Conservation (phyloP, 2,888 invertebrate genomes). For the Drosophila nr. perissopoda region DNA sequence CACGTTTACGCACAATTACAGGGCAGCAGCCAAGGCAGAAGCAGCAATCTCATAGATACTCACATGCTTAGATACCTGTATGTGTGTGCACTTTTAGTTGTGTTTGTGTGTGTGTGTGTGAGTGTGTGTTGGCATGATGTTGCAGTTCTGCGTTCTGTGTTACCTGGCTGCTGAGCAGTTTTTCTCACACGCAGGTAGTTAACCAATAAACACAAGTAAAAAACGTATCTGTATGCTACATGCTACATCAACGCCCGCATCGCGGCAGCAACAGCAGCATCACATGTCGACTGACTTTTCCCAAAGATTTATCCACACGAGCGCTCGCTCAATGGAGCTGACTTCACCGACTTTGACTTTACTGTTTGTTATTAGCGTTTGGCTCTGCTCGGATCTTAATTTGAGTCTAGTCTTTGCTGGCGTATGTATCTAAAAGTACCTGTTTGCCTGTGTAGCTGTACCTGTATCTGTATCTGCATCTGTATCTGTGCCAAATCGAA, state of each 20-base stretch:
- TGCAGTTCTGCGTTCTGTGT: slow-evolving; percentile 35
- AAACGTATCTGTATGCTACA: slow-evolving; percentile 66
- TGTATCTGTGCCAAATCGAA: slow-evolving; percentile 15
- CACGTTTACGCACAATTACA: slow-evolving; percentile 80
- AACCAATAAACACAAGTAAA: slow-evolving; percentile 62
- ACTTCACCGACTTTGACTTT: slow-evolving; percentile 58
- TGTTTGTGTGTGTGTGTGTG: slow-evolving; percentile 21
- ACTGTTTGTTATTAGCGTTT: slow-evolving; percentile 68
- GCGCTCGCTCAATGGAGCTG: slow-evolving; percentile 67
- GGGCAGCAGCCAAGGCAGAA: slow-evolving; percentile 8
- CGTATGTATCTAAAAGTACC: not conserved
- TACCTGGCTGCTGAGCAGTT: slow-evolving; percentile 42
- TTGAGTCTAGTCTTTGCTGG: slow-evolving; percentile 39
- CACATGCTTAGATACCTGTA: slow-evolving; percentile 20
- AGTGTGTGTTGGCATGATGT: slow-evolving; percentile 36
- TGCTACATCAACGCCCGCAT: slow-evolving; percentile 61
- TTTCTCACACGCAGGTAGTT: slow-evolving; percentile 77
- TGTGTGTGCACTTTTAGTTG: slow-evolving; percentile 32
- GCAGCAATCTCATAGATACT: slow-evolving; percentile 31
- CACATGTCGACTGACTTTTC: slow-evolving; percentile 46
- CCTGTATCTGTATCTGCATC: slow-evolving; percentile 15
- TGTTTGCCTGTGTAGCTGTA: not conserved
- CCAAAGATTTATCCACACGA: slow-evolving; percentile 71
- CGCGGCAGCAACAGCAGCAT: slow-evolving; percentile 19
- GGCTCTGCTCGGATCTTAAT: slow-evolving; percentile 70